phyloP scores from a whole-genome alignment of 2,113 vertebrate genomes.

The Ammodytes dubius region DNA sequence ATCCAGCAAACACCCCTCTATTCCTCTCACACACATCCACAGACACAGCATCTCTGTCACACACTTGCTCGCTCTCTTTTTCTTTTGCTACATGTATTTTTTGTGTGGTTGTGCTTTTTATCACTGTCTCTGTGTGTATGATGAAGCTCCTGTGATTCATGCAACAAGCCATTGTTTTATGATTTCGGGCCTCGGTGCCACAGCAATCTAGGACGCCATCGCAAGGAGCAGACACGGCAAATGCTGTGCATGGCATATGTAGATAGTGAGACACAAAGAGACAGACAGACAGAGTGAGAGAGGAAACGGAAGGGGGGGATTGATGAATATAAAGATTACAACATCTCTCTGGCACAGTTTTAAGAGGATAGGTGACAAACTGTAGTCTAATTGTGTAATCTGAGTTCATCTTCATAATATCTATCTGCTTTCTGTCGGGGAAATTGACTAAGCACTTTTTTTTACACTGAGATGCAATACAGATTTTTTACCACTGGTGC shows the following conservation, averaged over 20 bases:
- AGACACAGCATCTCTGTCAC: conserved; percentile 8
- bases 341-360: conserved; percentile 17
- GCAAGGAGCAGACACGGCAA: conserved; percentile 45
- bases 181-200: conserved; percentile 47
- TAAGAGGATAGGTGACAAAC: neutral
- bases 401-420: conserved; percentile 14
- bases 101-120: conserved; percentile 38
- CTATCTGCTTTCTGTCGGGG: conserved; percentile 10
- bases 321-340: conserved; percentile 24
- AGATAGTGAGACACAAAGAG: conserved; percentile 43
- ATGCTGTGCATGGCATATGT: conserved; percentile 20
- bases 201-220: conserved; percentile 63
- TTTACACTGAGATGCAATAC: neutral
- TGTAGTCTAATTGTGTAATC: conserved; percentile 1
- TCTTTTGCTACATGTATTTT: conserved; percentile 25
- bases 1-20: conserved; percentile 12
- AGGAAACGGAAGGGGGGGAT: neutral
- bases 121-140: conserved; percentile 48
- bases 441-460: neutral
- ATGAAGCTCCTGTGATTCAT: conserved; percentile 56
- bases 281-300: conserved; percentile 1
- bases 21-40: conserved; percentile 18
- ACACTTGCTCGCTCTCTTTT: conserved; percentile 20
- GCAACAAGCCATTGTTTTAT: conserved; percentile 54
- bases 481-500: conserved; percentile 7